Base-by-base conservation (phyloP, 2,888 invertebrate species). In the Clivina fossor region DNA sequence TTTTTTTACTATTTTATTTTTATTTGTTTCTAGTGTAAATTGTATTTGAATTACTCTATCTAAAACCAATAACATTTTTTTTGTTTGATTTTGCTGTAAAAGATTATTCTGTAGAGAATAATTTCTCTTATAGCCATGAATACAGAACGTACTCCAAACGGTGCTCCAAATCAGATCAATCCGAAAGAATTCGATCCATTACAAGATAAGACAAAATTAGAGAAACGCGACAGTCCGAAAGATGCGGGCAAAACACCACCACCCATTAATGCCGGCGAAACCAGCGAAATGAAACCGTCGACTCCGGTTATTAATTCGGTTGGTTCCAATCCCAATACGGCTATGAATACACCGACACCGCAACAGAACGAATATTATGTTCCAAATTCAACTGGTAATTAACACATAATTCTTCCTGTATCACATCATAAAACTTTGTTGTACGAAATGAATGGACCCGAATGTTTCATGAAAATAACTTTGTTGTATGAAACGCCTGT, bases 161-260 rank as follows among this genome's bases (percentile, higher is more conserved):
- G 60, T 47, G 63, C 63, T 26, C 61, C 61, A 54, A 72, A 67
- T 56, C 71, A 71, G 60, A 71, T 72, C 28, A 76, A 73, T 62
- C 75, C 80, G 38, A 79, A 80, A 64, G 81, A 82, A 65, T 82
- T 82, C 71, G 81, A 82, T 68, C 81, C 81, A 3, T 66, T 81
- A 26, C 78, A 79, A 65, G 75, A 75, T 20, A 72, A 70, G 58
- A 65, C 65, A 5, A 65, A 64, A 47, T 69, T 65, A 51, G 68
- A 69, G 49, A 69, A 68, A 37, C 55, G 44, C 26, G 53, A 53
- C 16, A 41, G 16, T 8, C 18, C 13, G 37, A 44, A 53, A 44
- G 53, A 53, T n/a, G 9, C 19, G 9, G 44, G 44, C 2, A 53
- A 44, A 24, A 44, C 43, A 7, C 53, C 43, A 11, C 44, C 44